These are phyloP conservation scores for Geotrupes spiniger DNA, from an alignment of 2,888 invertebrate genomes.

Conservation along the genomic window DNA sequence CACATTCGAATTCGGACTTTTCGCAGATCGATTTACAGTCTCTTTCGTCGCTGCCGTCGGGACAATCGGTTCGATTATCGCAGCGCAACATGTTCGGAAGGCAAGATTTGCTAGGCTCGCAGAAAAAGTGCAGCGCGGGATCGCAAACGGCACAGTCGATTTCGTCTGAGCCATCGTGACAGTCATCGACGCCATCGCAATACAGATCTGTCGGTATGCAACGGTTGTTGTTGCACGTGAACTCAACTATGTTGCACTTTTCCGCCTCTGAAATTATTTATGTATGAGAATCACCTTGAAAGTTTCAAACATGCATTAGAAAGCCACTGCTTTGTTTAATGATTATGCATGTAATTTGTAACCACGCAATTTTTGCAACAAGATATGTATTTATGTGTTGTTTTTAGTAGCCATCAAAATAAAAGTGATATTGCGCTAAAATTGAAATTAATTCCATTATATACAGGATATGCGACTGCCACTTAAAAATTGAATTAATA, in stretches of 20 bases:
- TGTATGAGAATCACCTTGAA: too few relatives aligned
- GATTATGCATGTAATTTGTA: background rate
- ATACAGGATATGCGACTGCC: too few relatives aligned
- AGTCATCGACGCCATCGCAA: constrained; percentile 75
- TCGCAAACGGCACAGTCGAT: constrained; percentile 56
- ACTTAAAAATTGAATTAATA: too few relatives aligned
- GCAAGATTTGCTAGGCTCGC: constrained; percentile 52
- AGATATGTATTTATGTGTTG: too few relatives aligned
- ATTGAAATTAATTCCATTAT: too few relatives aligned
- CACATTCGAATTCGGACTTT: constrained; percentile 62
- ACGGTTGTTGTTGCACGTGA: constrained; percentile 69
- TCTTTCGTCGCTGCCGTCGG: constrained; percentile 62
- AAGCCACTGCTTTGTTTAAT: background rate
- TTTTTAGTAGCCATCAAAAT: too few relatives aligned
- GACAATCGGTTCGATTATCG: constrained; percentile 62
- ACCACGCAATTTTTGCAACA: background rate
- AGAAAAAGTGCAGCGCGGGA: constrained; percentile 52
- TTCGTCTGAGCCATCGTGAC: constrained; percentile 72
- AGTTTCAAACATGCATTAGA: background rate
- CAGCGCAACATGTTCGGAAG: constrained; percentile 53
- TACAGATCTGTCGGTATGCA: constrained; percentile 68
- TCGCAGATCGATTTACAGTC: constrained; percentile 58
- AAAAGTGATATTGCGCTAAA: too few relatives aligned
- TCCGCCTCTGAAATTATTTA: constrained; percentile 51
- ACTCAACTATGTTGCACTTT: constrained; percentile 60